A percentile compares a stretch with the other conserved stretches of the same genome.
Evolutionary conservation across 2,113 vertebrate genomes (phyloP).

Genomic region (Collichthys lucidus): DNA sequence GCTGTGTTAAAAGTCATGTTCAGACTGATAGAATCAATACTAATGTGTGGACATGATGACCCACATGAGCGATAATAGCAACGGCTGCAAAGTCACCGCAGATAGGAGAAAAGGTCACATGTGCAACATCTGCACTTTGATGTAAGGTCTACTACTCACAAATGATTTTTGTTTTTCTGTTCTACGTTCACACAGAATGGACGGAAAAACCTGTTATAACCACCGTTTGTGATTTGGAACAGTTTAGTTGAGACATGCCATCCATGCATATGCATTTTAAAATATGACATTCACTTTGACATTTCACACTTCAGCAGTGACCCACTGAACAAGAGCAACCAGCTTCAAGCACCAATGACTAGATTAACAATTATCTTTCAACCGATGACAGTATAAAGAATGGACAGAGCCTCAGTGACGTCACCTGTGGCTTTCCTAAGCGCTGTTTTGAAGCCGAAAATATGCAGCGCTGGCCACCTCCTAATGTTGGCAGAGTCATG

Average conservation of each 20-base stretch:
- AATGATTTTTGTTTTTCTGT: neutral
- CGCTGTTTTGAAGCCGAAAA: no score
- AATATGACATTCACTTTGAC: neutral
- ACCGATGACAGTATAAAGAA: no score
- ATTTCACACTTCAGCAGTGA: neutral
- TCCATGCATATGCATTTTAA: neutral
- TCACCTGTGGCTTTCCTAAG: no score
- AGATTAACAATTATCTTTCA: neutral
- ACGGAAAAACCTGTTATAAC: neutral
- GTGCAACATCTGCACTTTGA: neutral
- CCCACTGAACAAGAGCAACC: neutral
- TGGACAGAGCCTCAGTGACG: no score
- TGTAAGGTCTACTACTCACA: neutral
- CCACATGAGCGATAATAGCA: conserved; percentile 24
- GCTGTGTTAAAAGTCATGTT: conserved; percentile 51
- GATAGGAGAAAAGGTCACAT: conserved; percentile 23
- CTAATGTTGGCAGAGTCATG: no score
- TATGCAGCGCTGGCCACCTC: no score
- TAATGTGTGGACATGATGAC: conserved; percentile 62
- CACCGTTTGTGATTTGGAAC: neutral
- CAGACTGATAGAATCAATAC: conserved; percentile 62
- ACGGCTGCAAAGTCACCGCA: conserved; percentile 13
- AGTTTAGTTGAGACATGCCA: neutral
- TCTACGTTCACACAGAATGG: no score
- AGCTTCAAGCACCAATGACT: neutral